These are phyloP conservation scores for Falco punctatus DNA, from an alignment of 2,113 vertebrate genomes.

Conservation along the genomic window DNA sequence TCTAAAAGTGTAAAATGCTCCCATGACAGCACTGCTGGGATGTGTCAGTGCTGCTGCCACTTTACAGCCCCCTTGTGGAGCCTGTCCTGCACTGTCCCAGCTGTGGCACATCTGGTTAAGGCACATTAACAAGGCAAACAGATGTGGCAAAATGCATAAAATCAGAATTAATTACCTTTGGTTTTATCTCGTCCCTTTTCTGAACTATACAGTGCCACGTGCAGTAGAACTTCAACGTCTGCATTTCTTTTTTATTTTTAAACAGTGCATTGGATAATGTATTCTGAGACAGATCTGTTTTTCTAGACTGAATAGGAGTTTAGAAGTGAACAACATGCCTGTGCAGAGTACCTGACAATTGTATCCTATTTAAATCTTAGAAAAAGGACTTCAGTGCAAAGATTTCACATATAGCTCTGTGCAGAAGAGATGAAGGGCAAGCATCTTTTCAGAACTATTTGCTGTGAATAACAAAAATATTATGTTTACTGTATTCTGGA, in stretches of 20 bases:
- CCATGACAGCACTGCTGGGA: not conserved
- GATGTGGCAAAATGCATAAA: not conserved
- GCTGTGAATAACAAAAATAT: not conserved
- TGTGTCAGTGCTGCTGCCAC: not conserved
- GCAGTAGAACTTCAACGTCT: not conserved
- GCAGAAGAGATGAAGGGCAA: not conserved
- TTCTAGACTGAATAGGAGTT: not conserved
- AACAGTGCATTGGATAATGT: not conserved
- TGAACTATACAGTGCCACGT: not conserved
- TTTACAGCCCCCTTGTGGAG: conserved; percentile 1
- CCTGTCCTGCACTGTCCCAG: not conserved
- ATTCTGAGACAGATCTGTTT: not conserved
- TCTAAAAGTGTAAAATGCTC: not conserved
- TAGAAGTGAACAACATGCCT: not conserved
- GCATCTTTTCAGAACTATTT: not conserved
- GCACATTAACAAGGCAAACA: not conserved
- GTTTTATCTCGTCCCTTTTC: not conserved
- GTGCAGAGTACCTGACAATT: not conserved
- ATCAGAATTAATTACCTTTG: not conserved
- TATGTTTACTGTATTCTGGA: not conserved
- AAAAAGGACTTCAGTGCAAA: not conserved
- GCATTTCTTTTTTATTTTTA: not conserved
- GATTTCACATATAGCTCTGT: not conserved
- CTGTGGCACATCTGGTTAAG: not conserved
- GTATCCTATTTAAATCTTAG: not conserved